Percentiles rank a stretch among this genome's conserved stretches.
Evolutionary conservation across 1,140 invertebrate species (phyloP).

Genomic region (Drosophila sproati): DNA sequence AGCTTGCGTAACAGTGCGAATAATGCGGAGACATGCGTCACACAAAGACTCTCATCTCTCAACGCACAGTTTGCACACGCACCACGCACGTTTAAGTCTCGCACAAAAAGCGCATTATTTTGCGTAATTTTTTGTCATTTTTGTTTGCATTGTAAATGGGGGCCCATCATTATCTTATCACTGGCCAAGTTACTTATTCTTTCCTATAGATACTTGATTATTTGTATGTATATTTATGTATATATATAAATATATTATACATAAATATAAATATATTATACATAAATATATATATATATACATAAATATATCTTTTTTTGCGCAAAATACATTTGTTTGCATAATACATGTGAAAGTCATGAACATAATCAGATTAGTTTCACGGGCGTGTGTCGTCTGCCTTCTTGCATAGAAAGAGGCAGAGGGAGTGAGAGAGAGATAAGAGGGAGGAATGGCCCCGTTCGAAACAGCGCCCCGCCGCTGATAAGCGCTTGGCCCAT

Average conservation of each 20-base stretch:
- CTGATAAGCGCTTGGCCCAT: conserved; percentile 39
- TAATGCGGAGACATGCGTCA: conserved; percentile 15
- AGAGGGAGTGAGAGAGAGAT: not conserved
- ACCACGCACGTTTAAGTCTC: not conserved
- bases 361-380: conserved; percentile 50
- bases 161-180: conserved; percentile 33
- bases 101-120: not conserved
- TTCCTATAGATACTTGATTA: conserved; percentile 32
- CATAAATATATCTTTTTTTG: conserved; percentile 1
- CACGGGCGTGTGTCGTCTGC: conserved; percentile 25
- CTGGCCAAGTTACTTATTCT: not conserved
- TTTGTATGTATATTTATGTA: not conserved
- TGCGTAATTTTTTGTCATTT: not conserved
- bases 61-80: too few relatives aligned
- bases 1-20: conserved; percentile 29
- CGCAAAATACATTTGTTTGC: conserved; percentile 11
- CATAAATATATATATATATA: not conserved
- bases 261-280: not conserved
- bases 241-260: not conserved
- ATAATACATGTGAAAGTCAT: conserved; percentile 27
- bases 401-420: not conserved
- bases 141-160: not conserved
- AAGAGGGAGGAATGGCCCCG: conserved; percentile 1
- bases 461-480: not conserved
- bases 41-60: not conserved